phyloP scores from a whole-genome alignment of 2,797 vertebrate species.

The Falco naumanni region DNA sequence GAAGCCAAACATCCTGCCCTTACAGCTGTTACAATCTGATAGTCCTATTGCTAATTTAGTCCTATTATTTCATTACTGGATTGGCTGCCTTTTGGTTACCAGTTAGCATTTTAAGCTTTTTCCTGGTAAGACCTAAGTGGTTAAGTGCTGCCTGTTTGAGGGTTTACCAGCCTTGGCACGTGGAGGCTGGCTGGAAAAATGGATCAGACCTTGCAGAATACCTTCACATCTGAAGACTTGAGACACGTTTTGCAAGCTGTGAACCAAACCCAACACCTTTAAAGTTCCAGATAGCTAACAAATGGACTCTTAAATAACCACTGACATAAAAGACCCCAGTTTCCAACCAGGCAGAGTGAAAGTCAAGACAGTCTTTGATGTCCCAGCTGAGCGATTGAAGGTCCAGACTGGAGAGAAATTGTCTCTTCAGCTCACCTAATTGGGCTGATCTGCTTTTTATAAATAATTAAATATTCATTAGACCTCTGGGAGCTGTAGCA shows the following conservation, averaged over 20 bases:
- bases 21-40: not conserved
- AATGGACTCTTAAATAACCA: not conserved
- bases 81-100: not conserved
- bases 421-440: not conserved
- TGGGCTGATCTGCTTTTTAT: not conserved
- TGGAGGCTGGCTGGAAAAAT: not conserved
- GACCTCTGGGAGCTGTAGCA: not conserved
- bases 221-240: not conserved
- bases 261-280: not conserved
- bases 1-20: not conserved
- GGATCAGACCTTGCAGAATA: not conserved
- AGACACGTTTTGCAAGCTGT: not conserved
- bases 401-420: not conserved
- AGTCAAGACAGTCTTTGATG: not conserved
- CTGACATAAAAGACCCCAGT: not conserved
- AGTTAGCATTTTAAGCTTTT: not conserved
- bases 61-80: not conserved
- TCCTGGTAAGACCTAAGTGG: not conserved
- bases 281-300: not conserved
- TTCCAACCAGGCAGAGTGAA: not conserved
- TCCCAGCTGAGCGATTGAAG: not conserved
- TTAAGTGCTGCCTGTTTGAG: not conserved
- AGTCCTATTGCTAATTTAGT: not conserved
- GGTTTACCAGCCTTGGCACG: not conserved
- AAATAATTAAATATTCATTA: not conserved